A percentile compares a stretch with the other conserved stretches of the same genome.
These are phyloP conservation scores for Ahaetulla prasina DNA, from an alignment of 2,113 vertebrate species.

Conservation along the genomic window DNA sequence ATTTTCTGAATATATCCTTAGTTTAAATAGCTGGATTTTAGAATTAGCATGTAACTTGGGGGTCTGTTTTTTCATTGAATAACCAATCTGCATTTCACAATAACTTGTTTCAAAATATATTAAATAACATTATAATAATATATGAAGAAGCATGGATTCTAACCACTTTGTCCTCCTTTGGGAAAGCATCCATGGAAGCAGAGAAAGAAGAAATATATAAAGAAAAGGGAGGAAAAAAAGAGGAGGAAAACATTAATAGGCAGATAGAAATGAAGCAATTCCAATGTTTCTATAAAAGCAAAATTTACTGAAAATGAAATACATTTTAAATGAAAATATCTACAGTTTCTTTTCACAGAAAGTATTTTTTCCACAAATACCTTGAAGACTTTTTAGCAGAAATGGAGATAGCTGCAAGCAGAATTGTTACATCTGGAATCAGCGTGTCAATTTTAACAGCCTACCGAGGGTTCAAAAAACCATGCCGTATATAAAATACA, in stretches of 20 bases:
- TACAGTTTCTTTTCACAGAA: conserved; percentile 11
- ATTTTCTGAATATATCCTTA: not conserved
- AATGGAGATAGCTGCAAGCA: conserved; percentile 30
- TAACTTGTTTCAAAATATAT: conserved; percentile 42
- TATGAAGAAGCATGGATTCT: conserved; percentile 84
- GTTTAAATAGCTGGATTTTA: conserved; percentile 26
- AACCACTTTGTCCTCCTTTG: conserved; percentile 99
- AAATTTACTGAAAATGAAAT: conserved; percentile 24
- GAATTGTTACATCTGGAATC: conserved; percentile 16
- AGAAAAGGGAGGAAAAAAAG: conserved; percentile 61
- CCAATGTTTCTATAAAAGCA: conserved; percentile 39
- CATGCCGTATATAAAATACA: not conserved
- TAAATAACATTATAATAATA: conserved; percentile 62
- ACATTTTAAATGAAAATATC: conserved; percentile 38
- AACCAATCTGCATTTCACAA: conserved; percentile 37
- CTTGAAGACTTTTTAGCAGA: conserved; percentile 23
- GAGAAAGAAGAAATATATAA: conserved; percentile 71
- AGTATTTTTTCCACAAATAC: conserved; percentile 12
- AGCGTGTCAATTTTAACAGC: not conserved
- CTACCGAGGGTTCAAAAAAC: not conserved
- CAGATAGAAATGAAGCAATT: conserved; percentile 59
- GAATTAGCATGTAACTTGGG: not conserved
- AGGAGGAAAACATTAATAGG: conserved; percentile 63
- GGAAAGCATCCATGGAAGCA: conserved; percentile 96
- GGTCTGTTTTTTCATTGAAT: conserved; percentile 11